These are phyloP conservation scores for Chymomyza costata DNA, from an alignment of 1,140 invertebrate species.

Conservation along the genomic window DNA sequence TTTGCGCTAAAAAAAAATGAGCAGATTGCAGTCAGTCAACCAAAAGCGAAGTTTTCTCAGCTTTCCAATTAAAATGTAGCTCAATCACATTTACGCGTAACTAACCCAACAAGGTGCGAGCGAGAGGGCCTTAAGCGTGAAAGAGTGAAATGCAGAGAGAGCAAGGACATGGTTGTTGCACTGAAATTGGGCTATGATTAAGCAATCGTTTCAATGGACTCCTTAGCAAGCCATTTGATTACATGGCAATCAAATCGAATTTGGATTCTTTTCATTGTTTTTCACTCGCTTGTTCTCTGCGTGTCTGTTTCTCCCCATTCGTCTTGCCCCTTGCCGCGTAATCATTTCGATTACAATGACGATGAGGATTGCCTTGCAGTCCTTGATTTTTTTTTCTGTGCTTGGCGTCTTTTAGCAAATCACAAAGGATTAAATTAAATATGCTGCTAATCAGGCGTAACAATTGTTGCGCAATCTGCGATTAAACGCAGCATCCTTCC, in stretches of 20 bases:
- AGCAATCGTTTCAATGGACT: conserved; percentile 37
- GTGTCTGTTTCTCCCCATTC: too few species aligned
- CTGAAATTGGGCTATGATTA: conserved; percentile 39
- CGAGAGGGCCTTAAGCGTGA: too few species aligned
- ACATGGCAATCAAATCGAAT: conserved; percentile 38
- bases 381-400: conserved; percentile 26
- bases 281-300: too few species aligned
- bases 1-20: background rate
- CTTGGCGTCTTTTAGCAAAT: conserved; percentile 1
- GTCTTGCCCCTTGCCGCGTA: too few species aligned
- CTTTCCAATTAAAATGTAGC: conserved; percentile 50
- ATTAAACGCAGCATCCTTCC: conserved; percentile 30
- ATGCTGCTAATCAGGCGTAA: conserved; percentile 44
- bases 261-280: too few species aligned
- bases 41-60: conserved; percentile 20
- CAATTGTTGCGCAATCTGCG: conserved; percentile 36
- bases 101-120: too few species aligned
- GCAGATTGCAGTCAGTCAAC: conserved; percentile 25
- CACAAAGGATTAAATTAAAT: conserved; percentile 56
- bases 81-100: too few species aligned
- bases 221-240: conserved; percentile 33
- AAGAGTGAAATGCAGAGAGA: too few species aligned
- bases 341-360: too few species aligned
- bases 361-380: too few species aligned
- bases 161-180: too few species aligned